Conservation (phyloP, 2,888 invertebrate genomes). For the Yponomeuta malinellus region DNA sequence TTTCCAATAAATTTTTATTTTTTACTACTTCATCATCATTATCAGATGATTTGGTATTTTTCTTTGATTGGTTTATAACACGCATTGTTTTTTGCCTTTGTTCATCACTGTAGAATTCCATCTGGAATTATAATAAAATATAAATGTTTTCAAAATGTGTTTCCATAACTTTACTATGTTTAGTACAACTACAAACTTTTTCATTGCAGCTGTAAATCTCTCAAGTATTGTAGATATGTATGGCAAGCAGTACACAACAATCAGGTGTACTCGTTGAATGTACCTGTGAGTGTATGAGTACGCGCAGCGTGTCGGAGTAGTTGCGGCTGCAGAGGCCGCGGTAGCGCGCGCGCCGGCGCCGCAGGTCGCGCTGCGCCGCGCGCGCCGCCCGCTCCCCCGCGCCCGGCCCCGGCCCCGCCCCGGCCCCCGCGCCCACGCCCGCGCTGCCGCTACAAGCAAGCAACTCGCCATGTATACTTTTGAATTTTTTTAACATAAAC, state of each 20-base stretch:
- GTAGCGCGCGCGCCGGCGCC: slow-evolving; percentile 76
- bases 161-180: no score
- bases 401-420: slow-evolving; percentile 19
- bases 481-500: no score
- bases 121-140: neutral
- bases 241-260: no score
- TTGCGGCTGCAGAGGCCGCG: slow-evolving; percentile 73
- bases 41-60: neutral
- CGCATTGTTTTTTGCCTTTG: neutral
- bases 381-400: slow-evolving; percentile 25
- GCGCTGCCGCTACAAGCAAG: slow-evolving; percentile 36
- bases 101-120: neutral
- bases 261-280: neutral
- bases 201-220: no score
- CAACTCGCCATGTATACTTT: no score
- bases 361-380: slow-evolving; percentile 75
- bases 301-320: slow-evolving; percentile 75
- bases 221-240: no score
- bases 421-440: no score
- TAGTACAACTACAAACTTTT: no score
- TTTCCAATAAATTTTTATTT: no score
- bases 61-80: neutral
- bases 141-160: no score
- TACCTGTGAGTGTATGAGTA: slow-evolving; percentile 76
- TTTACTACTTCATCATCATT: neutral